Conservation (phyloP, 2,113 vertebrate species). For the Murina feae region DNA sequence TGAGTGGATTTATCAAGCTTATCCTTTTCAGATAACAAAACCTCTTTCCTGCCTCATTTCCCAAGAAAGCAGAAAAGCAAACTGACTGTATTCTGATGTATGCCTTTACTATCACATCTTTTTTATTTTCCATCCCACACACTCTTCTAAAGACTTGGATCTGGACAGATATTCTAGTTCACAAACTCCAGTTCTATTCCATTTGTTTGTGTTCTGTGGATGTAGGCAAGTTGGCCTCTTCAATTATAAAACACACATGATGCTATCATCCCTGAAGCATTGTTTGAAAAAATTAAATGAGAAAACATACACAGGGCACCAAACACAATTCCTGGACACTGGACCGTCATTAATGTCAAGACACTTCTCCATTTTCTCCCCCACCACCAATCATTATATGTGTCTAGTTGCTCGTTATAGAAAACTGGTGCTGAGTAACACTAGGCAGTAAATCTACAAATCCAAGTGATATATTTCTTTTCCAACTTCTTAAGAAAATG, state of each 20-base stretch:
- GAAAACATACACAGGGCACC: not conserved
- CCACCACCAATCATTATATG: not conserved
- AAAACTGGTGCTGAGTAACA: not conserved
- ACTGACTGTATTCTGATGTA: not conserved
- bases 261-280: not conserved
- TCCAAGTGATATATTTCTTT: not conserved
- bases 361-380: fast-evolving
- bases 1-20: not conserved
- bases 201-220: not conserved
- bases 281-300: not conserved
- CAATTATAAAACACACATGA: not conserved
- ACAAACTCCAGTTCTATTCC: not conserved
- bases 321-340: not conserved
- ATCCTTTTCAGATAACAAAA: not conserved
- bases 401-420: not conserved
- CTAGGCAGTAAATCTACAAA: not conserved
- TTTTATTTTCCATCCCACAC: not conserved
- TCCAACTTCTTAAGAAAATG: constrained; percentile 6
- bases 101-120: not conserved
- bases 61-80: constrained; percentile 19
- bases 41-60: not conserved
- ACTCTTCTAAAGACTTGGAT: not conserved
- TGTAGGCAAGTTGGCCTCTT: not conserved
- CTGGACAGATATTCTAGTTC: not conserved
- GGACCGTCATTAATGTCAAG: not conserved